Evolutionary conservation across 2,797 vertebrate genomes (phyloP).

Genomic region (Pangasius djambal): DNA sequence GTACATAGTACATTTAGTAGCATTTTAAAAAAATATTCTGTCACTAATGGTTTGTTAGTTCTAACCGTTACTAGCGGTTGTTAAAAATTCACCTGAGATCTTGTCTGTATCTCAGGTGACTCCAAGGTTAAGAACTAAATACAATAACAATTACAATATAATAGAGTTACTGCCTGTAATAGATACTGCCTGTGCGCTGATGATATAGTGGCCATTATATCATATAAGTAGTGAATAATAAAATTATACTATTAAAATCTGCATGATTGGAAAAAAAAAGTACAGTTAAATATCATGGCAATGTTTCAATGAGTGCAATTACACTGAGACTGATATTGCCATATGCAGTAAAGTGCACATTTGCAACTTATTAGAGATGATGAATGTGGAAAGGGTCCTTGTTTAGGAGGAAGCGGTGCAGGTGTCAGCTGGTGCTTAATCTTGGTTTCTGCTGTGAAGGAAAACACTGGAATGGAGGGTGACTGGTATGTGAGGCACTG

Average conservation of each 20-base stretch:
- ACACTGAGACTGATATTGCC: not conserved
- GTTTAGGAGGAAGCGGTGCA: not conserved
- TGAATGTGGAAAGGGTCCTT: not conserved
- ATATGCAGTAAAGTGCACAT: not conserved
- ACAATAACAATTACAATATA: not conserved
- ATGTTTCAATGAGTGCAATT: not conserved
- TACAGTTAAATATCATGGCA: not conserved
- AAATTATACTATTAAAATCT: not conserved
- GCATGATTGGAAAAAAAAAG: not conserved
- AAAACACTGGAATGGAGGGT: not conserved
- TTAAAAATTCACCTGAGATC: too few relatives aligned
- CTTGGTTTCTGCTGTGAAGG: not conserved
- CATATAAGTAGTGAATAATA: not conserved
- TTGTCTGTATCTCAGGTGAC: not conserved
- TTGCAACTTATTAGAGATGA: conserved; percentile 14
- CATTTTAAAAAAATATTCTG: too few relatives aligned
- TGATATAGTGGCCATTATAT: not conserved
- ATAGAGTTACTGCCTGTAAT: too few relatives aligned
- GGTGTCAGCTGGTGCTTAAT: conserved; percentile 18
- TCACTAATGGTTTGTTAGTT: too few relatives aligned
- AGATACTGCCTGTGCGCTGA: not conserved
- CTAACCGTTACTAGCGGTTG: not conserved
- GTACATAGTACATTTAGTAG: too few relatives aligned
- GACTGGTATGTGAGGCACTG: not conserved
- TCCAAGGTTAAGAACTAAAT: not conserved